phyloP scores from a whole-genome alignment of 2,113 vertebrate species.

The Ranitomeya variabilis region DNA sequence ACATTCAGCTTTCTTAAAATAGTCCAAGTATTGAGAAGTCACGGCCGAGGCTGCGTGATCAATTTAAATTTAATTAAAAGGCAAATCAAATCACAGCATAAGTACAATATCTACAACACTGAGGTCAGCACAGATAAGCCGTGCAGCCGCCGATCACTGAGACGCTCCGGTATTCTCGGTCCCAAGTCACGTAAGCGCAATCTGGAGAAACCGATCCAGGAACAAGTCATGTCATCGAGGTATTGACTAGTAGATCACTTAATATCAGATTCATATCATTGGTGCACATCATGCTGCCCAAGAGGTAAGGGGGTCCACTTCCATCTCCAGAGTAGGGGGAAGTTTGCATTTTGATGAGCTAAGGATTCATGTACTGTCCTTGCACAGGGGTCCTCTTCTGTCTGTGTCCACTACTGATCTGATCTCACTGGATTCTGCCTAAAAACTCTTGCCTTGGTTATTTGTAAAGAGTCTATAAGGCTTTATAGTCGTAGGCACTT shows the following conservation, averaged over 20 bases:
- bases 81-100: constrained; percentile 64
- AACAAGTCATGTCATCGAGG: background rate
- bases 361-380: too few relatives aligned
- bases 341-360: too few relatives aligned
- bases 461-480: background rate
- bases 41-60: constrained; percentile 62
- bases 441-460: background rate
- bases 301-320: too few relatives aligned
- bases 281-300: too few relatives aligned
- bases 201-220: too few relatives aligned
- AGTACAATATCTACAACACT: constrained; percentile 57
- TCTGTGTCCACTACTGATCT: background rate
- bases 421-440: background rate
- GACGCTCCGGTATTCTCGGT: background rate
- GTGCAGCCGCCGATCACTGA: background rate
- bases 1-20: constrained; percentile 63
- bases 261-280: background rate
- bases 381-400: too few relatives aligned
- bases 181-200: background rate
- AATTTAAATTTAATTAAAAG: constrained; percentile 71
- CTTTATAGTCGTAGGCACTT: background rate
- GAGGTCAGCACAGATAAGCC: constrained; percentile 28
- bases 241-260: constrained; percentile 10
- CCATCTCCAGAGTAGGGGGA: too few relatives aligned
- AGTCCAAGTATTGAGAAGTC: constrained; percentile 65